Percentiles rank a stretch among this genome's conserved stretches.
Conservation (phyloP, 1,140 invertebrate species). For the Drosophila chauvacae region DNA sequence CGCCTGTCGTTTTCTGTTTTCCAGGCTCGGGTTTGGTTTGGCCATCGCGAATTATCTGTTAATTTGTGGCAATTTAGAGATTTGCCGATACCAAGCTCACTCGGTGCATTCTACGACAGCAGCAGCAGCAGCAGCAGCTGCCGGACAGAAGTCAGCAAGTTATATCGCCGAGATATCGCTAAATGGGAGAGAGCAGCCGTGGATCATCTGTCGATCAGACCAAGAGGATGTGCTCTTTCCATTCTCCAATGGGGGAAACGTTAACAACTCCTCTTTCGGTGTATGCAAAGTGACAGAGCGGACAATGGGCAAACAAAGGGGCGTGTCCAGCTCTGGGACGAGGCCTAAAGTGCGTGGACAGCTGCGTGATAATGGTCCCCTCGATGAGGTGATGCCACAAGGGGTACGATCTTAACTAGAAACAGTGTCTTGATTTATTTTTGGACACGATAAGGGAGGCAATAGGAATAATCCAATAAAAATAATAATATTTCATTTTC, state of each 20-base stretch:
- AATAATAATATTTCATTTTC: no score
- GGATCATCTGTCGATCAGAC: conserved; percentile 25
- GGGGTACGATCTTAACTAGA: conserved; percentile 2
- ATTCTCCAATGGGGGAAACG: conserved; percentile 11
- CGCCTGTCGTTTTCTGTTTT: conserved; percentile 58
- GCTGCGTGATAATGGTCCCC: conserved; percentile 21
- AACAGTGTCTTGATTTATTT: neutral
- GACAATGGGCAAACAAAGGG: conserved; percentile 50
- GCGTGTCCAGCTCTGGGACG: conserved; percentile 17
- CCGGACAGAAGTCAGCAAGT: conserved; percentile 58
- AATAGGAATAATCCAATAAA: no score
- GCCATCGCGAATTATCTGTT: conserved; percentile 79
- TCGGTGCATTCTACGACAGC: conserved; percentile 59
- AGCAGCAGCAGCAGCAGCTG: conserved; percentile 44
- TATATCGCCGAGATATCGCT: neutral
- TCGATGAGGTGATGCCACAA: neutral
- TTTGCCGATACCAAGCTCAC: conserved; percentile 74
- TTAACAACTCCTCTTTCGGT: conserved; percentile 49
- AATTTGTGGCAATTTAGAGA: conserved; percentile 84
- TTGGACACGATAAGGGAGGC: neutral
- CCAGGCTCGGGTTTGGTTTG: conserved; percentile 38
- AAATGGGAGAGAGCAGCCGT: neutral
- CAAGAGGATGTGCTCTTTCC: neutral
- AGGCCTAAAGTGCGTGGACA: conserved; percentile 8
- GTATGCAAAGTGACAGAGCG: conserved; percentile 65